phyloP scores from a whole-genome alignment of 1,140 invertebrate genomes.

The Goniozus legneri region DNA sequence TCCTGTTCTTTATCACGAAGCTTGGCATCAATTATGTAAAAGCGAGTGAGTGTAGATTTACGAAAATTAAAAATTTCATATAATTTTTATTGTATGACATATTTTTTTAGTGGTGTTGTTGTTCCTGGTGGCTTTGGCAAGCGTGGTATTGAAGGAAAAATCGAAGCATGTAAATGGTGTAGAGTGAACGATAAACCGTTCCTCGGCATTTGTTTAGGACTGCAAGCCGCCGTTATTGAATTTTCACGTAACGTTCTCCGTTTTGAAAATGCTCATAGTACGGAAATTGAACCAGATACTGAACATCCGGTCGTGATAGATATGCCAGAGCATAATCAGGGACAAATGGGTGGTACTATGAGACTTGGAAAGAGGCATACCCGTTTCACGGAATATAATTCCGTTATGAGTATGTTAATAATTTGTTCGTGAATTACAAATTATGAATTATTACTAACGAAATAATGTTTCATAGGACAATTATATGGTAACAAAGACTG shows the following conservation, averaged over 20 bases:
- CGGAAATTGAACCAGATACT: constrained; percentile 78
- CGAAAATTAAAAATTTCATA: neutral
- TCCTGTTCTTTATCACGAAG: constrained; percentile 86
- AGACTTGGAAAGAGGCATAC: constrained; percentile 89
- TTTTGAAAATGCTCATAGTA: constrained; percentile 78
- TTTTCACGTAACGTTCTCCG: constrained; percentile 86
- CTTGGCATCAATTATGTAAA: constrained; percentile 88
- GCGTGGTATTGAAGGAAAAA: constrained; percentile 95
- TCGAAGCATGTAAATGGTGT: constrained; percentile 91
- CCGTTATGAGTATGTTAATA: constrained; percentile 65
- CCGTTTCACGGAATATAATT: constrained; percentile 62
- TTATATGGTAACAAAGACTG: constrained; percentile 79
- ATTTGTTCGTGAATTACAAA: neutral
- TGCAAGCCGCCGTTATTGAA: constrained; percentile 97
- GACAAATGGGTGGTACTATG: constrained; percentile 97
- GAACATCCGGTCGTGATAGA: constrained; percentile 86
- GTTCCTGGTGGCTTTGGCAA: constrained; percentile 97
- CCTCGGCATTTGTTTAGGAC: constrained; percentile 93
- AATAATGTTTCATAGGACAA: constrained; percentile 58
- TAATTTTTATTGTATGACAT: neutral
- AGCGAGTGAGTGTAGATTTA: constrained; percentile 68
- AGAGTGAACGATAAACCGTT: constrained; percentile 86
- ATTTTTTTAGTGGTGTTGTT: constrained; percentile 75
- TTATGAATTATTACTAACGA: neutral
- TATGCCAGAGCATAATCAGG: constrained; percentile 97